Base-by-base conservation (phyloP, 2,113 vertebrate species). In the Onychorhynchus coronatus region DNA sequence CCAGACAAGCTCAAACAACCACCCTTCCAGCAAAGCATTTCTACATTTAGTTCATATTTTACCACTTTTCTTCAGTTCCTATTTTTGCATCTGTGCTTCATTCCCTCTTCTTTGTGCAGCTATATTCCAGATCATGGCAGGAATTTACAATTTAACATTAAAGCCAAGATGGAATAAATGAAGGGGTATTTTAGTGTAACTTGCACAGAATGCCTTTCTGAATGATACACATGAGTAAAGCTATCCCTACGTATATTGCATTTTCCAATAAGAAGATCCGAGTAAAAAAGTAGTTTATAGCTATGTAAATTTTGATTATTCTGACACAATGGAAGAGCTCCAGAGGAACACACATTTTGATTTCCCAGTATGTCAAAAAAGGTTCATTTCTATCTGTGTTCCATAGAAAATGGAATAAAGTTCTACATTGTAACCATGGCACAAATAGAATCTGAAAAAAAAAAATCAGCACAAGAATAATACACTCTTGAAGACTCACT, bases 161-260 rank as follows among this genome's bases (percentile, higher is more conserved):
- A 81, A 87, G 77, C 25, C 61, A 89, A 82, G 35, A 68, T 8
- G 12, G 42, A 92, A 47, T 33, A 73, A 67, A 55, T 4, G 6
- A 83, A 67, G 9, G 0, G 0, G 0, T 11, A 68, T 67, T 61
- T 2, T 6, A 4, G 21, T 30, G 18, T 20, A 72, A 52, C 12
- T 37, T 80, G 50, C 28, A 85, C 27, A 74, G 52, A 70, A 80
- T 47, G 37, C 7, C 55, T 77, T 79, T 47, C 39, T 67, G 24
- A 92, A 53, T 42, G 35, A 63, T 25, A 74, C 9, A 66, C 14
- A 28, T 24, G 14, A 74, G 30, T 42, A 74, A 85, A 84, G 71
- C 50, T 47, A 66, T 52, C 55, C 47, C 19, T 74, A 18, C 15
- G 49, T 5, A 23, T 14, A 62, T 4, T 68, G 28, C 56, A 73